Percentiles rank a stretch among this genome's conserved stretches.
phyloP scores from a whole-genome alignment of 1,140 invertebrate genomes.

The Phocides pigmalion region DNA sequence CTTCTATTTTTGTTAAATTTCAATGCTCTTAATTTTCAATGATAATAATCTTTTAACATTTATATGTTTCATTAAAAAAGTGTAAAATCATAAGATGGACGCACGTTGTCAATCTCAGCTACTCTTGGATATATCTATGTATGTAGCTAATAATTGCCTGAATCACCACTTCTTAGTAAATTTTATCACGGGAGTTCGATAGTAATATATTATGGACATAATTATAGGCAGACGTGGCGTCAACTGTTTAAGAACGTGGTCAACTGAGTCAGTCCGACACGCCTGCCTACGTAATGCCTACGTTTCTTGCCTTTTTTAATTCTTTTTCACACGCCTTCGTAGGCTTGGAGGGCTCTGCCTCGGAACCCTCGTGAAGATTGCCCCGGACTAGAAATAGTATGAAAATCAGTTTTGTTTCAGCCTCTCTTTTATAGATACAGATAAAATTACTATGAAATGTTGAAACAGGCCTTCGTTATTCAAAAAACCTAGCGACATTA shows the following conservation, averaged over 20 bases:
- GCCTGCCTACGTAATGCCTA: constrained; percentile 15
- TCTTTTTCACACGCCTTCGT: neutral
- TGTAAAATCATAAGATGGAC: no score
- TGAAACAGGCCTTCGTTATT: constrained; percentile 10
- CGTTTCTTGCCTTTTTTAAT: constrained; percentile 10
- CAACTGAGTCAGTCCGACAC: neutral
- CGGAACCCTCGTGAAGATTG: neutral
- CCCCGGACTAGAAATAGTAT: constrained; percentile 21
- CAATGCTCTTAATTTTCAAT: no score
- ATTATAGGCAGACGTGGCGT: constrained; percentile 6
- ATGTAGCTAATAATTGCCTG: constrained; percentile 22
- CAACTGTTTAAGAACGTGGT: no score
- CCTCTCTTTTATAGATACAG: neutral
- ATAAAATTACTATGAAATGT: constrained; percentile 24
- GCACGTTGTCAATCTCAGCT: neutral
- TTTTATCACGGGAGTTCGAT: neutral
- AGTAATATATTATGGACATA: neutral
- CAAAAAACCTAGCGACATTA: neutral
- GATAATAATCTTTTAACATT: no score
- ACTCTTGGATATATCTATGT: constrained; percentile 6
- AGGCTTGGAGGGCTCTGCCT: neutral
- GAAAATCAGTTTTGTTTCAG: neutral
- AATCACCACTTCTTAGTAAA: constrained; percentile 25
- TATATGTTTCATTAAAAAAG: no score
- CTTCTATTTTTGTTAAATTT: no score